Evolutionary conservation across 2,888 invertebrate genomes (phyloP), one percentile per base, ranked within the genome.

Genomic region (Esperia sulphurella): DNA sequence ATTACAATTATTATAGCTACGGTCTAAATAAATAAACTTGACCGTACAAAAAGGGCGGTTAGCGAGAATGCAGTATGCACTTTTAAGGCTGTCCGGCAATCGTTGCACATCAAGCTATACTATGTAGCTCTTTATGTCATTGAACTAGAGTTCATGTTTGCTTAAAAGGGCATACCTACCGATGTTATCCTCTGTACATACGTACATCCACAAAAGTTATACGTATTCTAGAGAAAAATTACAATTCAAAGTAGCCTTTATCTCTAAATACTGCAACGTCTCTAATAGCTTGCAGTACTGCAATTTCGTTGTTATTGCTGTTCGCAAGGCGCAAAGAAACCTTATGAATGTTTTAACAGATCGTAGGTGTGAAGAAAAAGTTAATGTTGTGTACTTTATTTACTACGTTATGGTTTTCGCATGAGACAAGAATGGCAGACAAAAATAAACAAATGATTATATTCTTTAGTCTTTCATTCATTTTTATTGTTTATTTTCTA

Each of bases 61-160:
- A 68, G 65, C 62, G 71, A 79, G 83, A 84, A 86, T 83, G 85
- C 73, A 61, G 82, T 80, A 74, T 84, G 83, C 83, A 84, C 87
- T 86, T 87, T 83, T 86, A 87, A 79, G 87, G 86, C 66, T 79
- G 62, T 81, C 1, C 60, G 57, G 65, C 65, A 21, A 5, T 5
- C 21, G 21, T 21, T 5, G 71, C 70, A 33, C 33, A 33, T 10
- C 33, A 2, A 33, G 33, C 10, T 33, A 21, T 21, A 21, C 21
- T 61, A n/a, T 21, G 5, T 5, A 21, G 21, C 2, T 21, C 21
- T 5, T 21, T 21, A 21, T 21, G 21, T 21, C 21, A 21, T 21
- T 21, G 21, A 21, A 21, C 21, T 21, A 21, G 21, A 21, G 21
- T 21, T 21, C 5, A 21, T 21, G 21, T 21, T 21, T 21, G 2